Conservation (phyloP, 2,888 invertebrate genomes). For the Phalera bucephala region DNA sequence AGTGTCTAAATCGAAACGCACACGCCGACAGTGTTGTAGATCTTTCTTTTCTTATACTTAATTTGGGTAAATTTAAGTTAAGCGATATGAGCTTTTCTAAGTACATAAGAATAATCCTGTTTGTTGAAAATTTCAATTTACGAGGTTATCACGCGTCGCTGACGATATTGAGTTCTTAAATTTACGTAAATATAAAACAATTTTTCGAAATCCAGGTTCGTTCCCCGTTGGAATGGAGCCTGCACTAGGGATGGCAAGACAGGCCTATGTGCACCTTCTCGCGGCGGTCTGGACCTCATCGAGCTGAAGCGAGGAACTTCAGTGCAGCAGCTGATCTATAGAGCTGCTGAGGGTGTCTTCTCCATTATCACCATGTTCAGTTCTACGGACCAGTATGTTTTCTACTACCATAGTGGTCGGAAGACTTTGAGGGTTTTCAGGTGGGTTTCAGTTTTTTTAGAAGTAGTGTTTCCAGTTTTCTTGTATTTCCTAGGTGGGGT, state of each 20-base stretch:
- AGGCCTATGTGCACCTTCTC: constrained; percentile 95
- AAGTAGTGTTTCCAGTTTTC: neutral
- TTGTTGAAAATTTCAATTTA: no score
- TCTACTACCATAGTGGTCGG: constrained; percentile 98
- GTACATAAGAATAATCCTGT: no score
- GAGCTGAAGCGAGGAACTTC: constrained; percentile 95
- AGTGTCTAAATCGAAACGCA: no score
- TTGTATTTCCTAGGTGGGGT: neutral
- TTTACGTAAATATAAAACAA: no score
- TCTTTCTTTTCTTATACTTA: no score
- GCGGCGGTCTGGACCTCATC: constrained; percentile 96
- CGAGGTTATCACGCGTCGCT: no score
- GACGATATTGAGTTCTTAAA: no score
- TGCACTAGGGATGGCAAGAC: constrained; percentile 94
- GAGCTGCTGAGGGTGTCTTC: constrained; percentile 98
- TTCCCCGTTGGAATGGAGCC: constrained; percentile 96
- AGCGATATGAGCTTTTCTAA: no score
- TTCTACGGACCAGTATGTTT: constrained; percentile 95
- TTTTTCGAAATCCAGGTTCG: constrained; percentile 83
- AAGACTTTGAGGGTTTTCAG: constrained; percentile 97
- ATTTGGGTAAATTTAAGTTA: no score
- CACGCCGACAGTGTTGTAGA: no score
- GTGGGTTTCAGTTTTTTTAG: constrained; percentile 54
- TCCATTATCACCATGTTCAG: constrained; percentile 97
- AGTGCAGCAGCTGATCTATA: constrained; percentile 94